Conservation (phyloP, 2,113 vertebrate genomes). For the Plecturocebus donacophilus region DNA sequence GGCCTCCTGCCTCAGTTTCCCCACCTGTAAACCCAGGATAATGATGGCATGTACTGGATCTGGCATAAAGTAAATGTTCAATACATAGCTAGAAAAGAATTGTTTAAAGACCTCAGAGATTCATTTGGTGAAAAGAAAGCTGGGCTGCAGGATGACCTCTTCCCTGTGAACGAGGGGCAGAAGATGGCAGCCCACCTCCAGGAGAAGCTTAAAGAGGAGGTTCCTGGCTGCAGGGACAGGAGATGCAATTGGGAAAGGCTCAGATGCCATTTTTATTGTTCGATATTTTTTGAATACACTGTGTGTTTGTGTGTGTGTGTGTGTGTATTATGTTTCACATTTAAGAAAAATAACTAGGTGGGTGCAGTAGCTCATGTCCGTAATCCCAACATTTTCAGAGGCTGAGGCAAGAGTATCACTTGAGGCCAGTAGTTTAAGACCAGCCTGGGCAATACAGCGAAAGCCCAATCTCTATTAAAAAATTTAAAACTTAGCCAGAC, state of each 20-base stretch:
- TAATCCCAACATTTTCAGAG: neutral
- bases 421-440: neutral
- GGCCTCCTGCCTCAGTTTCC: neutral
- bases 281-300: neutral
- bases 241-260: too few relatives aligned
- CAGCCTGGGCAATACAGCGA: neutral
- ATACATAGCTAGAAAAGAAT: neutral
- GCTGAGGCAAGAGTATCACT: neutral
- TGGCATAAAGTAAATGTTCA: neutral
- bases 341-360: neutral
- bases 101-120: neutral
- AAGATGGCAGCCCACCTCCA: rapidly evolving
- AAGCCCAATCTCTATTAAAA: neutral
- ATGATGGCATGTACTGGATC: neutral
- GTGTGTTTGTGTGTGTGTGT: too few relatives aligned
- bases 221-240: too few relatives aligned
- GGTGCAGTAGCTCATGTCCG: too few relatives aligned
- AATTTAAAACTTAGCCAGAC: neutral
- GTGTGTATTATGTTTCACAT: neutral
- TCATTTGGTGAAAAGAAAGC: neutral
- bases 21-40: neutral
- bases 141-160: neutral
- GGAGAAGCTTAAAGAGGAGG: rapidly evolving
- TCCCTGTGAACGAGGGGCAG: neutral
- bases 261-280: too few relatives aligned